These are phyloP conservation scores for Anguilla anguilla DNA, from an alignment of 2,797 vertebrate species.

Conservation along the genomic window DNA sequence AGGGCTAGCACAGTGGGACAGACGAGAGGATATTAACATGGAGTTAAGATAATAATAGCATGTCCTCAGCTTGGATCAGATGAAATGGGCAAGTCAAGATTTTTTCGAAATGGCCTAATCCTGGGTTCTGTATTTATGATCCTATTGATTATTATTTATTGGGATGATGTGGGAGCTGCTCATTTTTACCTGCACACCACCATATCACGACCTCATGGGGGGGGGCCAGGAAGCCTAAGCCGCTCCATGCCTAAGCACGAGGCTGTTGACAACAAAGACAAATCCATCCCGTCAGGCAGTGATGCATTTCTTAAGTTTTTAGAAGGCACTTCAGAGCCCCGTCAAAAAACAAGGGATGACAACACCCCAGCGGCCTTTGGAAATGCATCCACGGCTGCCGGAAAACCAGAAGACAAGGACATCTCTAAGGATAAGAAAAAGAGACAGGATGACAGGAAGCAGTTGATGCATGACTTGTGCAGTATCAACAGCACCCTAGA, in stretches of 20 bases:
- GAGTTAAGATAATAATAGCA: slow-evolving; percentile 57
- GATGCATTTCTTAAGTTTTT: slow-evolving; percentile 85
- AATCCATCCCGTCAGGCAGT: slow-evolving; percentile 74
- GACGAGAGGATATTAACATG: slow-evolving; percentile 55
- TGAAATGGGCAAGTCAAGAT: slow-evolving; percentile 88
- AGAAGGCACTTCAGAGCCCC: slow-evolving; percentile 77
- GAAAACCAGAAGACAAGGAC: slow-evolving; percentile 68
- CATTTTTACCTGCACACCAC: slow-evolving; percentile 86
- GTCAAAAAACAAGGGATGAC: slow-evolving; percentile 67
- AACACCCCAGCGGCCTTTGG: slow-evolving; percentile 57
- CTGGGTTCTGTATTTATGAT: slow-evolving; percentile 91
- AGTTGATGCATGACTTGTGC: slow-evolving; percentile 80
- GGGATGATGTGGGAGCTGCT: slow-evolving; percentile 89
- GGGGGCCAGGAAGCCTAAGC: too few relatives aligned
- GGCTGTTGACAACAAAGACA: slow-evolving; percentile 32
- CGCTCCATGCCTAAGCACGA: slow-evolving; percentile 48
- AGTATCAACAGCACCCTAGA: slow-evolving; percentile 77
- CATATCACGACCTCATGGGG: slow-evolving; percentile 82
- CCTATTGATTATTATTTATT: slow-evolving; percentile 94
- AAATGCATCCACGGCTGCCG: slow-evolving; percentile 70
- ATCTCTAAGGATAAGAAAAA: slow-evolving; percentile 72
- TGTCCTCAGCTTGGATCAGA: slow-evolving; percentile 37
- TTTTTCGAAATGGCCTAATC: slow-evolving; percentile 87
- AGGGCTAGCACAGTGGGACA: slow-evolving; percentile 22
- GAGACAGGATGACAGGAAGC: slow-evolving; percentile 79